These are phyloP conservation scores for Prinia subflava DNA, from an alignment of 2,113 vertebrate genomes.

Conservation along the genomic window DNA sequence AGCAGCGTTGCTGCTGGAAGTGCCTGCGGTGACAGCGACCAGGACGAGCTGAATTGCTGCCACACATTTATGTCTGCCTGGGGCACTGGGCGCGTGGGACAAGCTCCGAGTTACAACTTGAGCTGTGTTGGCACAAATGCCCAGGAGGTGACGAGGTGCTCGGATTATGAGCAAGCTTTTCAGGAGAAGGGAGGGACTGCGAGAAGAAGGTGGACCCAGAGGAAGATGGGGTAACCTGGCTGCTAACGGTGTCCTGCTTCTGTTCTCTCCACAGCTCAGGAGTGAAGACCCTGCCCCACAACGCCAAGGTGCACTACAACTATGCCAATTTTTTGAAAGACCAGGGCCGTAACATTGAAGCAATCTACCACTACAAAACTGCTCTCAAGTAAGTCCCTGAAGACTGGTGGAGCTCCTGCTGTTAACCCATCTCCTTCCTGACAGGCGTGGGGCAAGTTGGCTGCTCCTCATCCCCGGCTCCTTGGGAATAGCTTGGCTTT, in stretches of 20 bases:
- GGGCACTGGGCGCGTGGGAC: accelerated
- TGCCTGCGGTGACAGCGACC: accelerated
- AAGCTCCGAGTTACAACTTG: not conserved
- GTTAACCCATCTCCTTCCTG: not conserved
- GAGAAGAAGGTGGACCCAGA: not conserved
- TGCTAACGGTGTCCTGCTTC: not conserved
- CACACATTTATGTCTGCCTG: accelerated
- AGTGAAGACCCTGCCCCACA: conserved; percentile 94
- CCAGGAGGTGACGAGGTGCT: not conserved
- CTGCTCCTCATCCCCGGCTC: not conserved
- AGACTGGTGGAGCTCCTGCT: not conserved
- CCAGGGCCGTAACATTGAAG: conserved; percentile 82
- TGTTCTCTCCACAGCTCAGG: conserved; percentile 81
- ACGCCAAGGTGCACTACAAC: conserved; percentile 99
- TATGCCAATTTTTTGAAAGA: conserved; percentile 98
- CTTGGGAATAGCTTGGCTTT: not conserved
- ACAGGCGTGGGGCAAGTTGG: accelerated
- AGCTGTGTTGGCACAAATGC: not conserved
- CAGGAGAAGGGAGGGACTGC: not conserved
- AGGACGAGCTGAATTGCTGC: not conserved
- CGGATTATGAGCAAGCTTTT: not conserved
- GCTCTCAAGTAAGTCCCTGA: conserved; percentile 79
- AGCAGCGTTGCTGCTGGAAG: not conserved
- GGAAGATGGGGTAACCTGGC: not conserved
- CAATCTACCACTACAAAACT: conserved; percentile 90